Evolutionary conservation across 2,888 invertebrate genomes (phyloP), one percentile per base, ranked within the genome.

Genomic region (Mellilla xanthometata): DNA sequence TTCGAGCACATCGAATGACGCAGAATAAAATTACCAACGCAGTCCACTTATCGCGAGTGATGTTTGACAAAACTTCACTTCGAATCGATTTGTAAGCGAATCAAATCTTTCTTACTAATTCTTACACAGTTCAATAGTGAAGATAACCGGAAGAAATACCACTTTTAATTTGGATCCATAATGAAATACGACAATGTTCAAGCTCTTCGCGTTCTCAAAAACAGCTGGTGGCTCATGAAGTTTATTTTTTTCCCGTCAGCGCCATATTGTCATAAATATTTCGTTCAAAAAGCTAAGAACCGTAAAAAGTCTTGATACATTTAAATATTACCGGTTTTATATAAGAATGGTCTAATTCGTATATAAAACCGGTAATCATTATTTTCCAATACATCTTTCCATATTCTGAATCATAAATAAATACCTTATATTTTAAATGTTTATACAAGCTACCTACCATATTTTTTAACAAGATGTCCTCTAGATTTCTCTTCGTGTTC

Each of bases 101-200:
- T 61, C 67, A 67, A 51, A 82, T 81, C 76, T 82, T 81, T 13
- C 2, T 56, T 68, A 56, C 32, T 61, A 68, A 67, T 64, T 58
- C 71, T 73, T 74, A 65, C 66, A 67, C 57, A 69, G 68, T 72
- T 65, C 71, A 78, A 80, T 76, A 73, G 70, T 74, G 80, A 82
- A 75, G 61, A 63, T 63, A 10, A 13, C 67, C 63, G 58, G 50
- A 62, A 62, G 68, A 68, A 62, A 68, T 76, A 72, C 76, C 86
- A 87, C 87, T 81, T 65, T 78, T 72, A 88, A 88, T 88, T 88
- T 88, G 80, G 87, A 84, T 76, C 75, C 81, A 79, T 78, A 72
- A 60, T 76, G 74, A 81, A 76, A 78, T 79, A 62, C 70, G 73
- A 69, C 59, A 64, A 76, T 76, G 77, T 79, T 72, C 66, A 74